Evolutionary conservation across 2,888 invertebrate species (phyloP).

Genomic region (Anorthoa munda): DNA sequence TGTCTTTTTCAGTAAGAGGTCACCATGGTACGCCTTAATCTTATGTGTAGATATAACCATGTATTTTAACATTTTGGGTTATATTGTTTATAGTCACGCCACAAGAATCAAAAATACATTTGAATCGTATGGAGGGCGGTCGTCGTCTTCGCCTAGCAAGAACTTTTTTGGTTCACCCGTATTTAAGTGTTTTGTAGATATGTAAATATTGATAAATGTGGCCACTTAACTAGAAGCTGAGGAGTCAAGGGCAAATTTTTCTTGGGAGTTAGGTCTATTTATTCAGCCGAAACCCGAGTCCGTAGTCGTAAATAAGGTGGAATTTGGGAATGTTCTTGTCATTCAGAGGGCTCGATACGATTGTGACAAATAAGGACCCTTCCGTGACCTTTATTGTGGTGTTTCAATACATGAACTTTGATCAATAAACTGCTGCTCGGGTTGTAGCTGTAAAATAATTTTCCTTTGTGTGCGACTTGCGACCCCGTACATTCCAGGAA

Average conservation of each 20-base stretch:
- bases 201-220: conserved; percentile 25
- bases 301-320: conserved; percentile 38
- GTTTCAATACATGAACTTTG: conserved; percentile 22
- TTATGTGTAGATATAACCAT: not conserved
- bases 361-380: conserved; percentile 19
- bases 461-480: not conserved
- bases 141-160: conserved; percentile 2
- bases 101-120: not conserved
- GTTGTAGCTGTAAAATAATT: conserved; percentile 18
- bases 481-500: conserved; percentile 26
- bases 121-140: not conserved
- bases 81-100: conserved; percentile 20
- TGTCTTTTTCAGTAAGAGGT: not conserved
- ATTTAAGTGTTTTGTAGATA: not conserved
- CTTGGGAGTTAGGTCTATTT: conserved; percentile 30
- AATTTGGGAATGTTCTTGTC: conserved; percentile 16
- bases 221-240: conserved; percentile 4
- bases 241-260: conserved; percentile 25
- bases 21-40: not conserved
- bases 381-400: conserved; percentile 3
- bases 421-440: conserved; percentile 4
- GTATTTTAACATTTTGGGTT: not conserved
- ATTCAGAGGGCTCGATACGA: conserved; percentile 15
- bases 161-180: not conserved
- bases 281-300: conserved; percentile 24